Percentiles rank a stretch among this genome's conserved stretches.
phyloP scores from a whole-genome alignment of 2,113 vertebrate genomes.

The Chloebia gouldiae region DNA sequence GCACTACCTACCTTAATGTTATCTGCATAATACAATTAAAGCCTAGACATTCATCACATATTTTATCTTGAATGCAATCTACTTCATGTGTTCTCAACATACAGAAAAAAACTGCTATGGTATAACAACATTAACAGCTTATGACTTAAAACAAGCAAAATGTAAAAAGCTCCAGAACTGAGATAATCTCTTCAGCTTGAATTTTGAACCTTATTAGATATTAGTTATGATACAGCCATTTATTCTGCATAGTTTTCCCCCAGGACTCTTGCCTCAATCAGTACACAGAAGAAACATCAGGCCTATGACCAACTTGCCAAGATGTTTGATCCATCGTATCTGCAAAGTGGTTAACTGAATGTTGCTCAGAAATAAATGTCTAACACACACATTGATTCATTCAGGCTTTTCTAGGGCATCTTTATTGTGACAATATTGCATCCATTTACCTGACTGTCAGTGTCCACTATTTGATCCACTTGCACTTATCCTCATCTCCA shows the following conservation, averaged over 20 bases:
- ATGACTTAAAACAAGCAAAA: neutral
- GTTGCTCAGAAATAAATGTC: neutral
- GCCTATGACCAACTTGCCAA: neutral
- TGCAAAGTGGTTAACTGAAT: neutral
- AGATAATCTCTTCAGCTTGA: neutral
- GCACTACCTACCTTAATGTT: neutral
- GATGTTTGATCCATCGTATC: neutral
- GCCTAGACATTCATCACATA: neutral
- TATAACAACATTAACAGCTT: neutral
- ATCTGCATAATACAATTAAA: neutral
- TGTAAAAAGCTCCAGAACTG: neutral
- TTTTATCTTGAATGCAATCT: neutral
- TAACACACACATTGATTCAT: neutral
- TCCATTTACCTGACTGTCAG: neutral
- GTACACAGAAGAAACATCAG: neutral
- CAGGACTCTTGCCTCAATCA: neutral
- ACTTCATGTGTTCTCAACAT: neutral
- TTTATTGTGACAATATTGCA: neutral
- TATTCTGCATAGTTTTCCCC: neutral
- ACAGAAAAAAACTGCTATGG: neutral
- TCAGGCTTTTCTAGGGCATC: neutral
- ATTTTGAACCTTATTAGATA: neutral
- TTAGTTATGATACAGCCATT: neutral
- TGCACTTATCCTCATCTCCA: neutral
- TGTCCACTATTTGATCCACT: neutral